phyloP scores from a whole-genome alignment of 2,797 vertebrate species.

The Pagetopsis macropterus region DNA sequence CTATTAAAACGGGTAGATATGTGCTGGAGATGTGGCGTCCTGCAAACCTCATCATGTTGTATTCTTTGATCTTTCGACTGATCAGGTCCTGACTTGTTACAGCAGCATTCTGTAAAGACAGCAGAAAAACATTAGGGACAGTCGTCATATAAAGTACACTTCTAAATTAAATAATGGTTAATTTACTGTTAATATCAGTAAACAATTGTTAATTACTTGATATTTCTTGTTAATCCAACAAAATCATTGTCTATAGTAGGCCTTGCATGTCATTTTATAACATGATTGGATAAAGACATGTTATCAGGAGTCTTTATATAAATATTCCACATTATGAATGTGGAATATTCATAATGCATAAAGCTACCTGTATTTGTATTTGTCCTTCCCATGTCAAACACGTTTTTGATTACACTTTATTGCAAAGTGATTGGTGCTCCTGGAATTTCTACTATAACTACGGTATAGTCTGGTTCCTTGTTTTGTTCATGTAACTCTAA shows the following conservation, averaged over 20 bases:
- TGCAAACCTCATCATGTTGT: conserved; percentile 94
- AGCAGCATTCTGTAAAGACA: conserved; percentile 85
- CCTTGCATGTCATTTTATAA: background rate
- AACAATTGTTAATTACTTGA: background rate
- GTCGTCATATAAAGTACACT: background rate
- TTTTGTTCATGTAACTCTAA: conserved; percentile 5
- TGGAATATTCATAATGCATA: too few species aligned
- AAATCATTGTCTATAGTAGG: background rate
- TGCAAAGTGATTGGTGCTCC: conserved; percentile 30
- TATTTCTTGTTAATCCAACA: background rate
- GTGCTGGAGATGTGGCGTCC: background rate
- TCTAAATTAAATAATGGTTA: background rate
- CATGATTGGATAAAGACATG: background rate
- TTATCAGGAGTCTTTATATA: background rate
- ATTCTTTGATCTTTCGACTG: conserved; percentile 95
- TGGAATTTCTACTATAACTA: background rate
- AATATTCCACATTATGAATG: background rate
- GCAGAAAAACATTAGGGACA: background rate
- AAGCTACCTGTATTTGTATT: conserved; percentile 11
- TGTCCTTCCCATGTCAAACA: conserved; percentile 22
- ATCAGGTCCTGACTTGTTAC: conserved; percentile 96
- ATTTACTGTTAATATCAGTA: background rate
- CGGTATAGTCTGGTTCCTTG: background rate
- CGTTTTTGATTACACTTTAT: conserved; percentile 37
- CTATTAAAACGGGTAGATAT: background rate